Base-by-base conservation (phyloP, 1,140 invertebrate genomes). In the Diachasmimorpha longicaudata region DNA sequence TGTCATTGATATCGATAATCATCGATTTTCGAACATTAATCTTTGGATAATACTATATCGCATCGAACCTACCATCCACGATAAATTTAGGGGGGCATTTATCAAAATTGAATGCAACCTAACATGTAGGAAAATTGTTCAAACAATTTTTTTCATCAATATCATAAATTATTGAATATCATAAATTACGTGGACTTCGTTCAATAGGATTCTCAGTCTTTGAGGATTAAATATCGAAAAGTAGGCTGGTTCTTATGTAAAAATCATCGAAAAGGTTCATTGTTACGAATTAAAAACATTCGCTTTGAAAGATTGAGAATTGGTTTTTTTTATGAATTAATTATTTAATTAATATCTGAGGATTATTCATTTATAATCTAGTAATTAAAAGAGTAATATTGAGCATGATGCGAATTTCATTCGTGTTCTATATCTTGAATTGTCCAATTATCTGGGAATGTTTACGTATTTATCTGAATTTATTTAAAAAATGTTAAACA, bases 191-290 rank as follows among this genome's bases (percentile, higher is more conserved):
- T 48, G n/a, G 46, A 19, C 37, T 72, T 70, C 11, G 11, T 77
- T 48, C 44, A 75, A 78, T 74, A 78, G 74, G 75, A 52, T 70
- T 77, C 70, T 83, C 81, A 83, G 81, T 84, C 82, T 84, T 84
- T 79, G 74, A 72, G 72, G 76, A 79, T 78, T 37, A 80, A 77
- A 79, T 73, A 69, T 77, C 66, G 73, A 80, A 75, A 77, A 75
- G 75, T 46, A 55, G 77, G 73, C 48, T 72, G 52, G 78, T 70
- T 63, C 39, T 31, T 36, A 72, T 75, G 52, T 71, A 75, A 78
- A 81, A 77, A 77, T 66, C 11, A 70, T 73, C 46, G 36, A 63
- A 76, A 76, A 66, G 68, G 23, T 31, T 72, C n/a, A 36, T 68
- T 19, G 31, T 68, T 66, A 37, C 66, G 66, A 68, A 68, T 68